Conservation (phyloP, 1,140 invertebrate genomes). For the Drosophila serrata region DNA sequence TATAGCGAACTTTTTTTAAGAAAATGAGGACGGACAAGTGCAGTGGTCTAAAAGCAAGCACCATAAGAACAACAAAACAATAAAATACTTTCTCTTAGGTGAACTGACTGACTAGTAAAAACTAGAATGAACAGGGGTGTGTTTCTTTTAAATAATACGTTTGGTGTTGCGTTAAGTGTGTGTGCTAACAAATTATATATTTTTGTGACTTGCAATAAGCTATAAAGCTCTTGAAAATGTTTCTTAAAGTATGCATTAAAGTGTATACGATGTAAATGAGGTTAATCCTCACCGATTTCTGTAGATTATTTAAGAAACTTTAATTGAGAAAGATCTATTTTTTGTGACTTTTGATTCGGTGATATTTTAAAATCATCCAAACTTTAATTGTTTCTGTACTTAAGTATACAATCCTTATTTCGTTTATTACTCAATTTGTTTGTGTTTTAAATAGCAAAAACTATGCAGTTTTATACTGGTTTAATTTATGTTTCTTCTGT, state of each 20-base stretch:
- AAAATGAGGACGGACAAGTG: constrained; percentile 33
- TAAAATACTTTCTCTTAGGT: constrained; percentile 13
- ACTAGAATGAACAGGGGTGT: constrained; percentile 7
- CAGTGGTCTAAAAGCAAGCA: constrained; percentile 20
- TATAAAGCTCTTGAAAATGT: background rate
- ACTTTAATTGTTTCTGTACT: background rate
- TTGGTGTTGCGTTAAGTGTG: background rate
- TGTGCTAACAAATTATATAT: background rate
- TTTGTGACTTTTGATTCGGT: background rate
- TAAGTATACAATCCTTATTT: background rate
- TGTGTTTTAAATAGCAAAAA: background rate
- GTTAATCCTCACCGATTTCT: too few species aligned
- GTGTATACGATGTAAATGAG: background rate
- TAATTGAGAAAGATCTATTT: background rate
- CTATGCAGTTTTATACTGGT: background rate
- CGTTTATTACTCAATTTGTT: background rate
- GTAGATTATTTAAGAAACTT: background rate
- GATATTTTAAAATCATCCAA: background rate
- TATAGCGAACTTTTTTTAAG: constrained; percentile 13
- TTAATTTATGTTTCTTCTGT: background rate
- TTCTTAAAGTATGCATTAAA: background rate
- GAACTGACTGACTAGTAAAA: constrained; percentile 7
- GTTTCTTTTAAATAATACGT: constrained; percentile 4
- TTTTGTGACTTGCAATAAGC: background rate
- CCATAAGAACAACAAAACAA: background rate